Percentiles rank a stretch among this genome's conserved stretches.
Evolutionary conservation across 2,113 vertebrate genomes (phyloP).

Genomic region (Cebus imitator): DNA sequence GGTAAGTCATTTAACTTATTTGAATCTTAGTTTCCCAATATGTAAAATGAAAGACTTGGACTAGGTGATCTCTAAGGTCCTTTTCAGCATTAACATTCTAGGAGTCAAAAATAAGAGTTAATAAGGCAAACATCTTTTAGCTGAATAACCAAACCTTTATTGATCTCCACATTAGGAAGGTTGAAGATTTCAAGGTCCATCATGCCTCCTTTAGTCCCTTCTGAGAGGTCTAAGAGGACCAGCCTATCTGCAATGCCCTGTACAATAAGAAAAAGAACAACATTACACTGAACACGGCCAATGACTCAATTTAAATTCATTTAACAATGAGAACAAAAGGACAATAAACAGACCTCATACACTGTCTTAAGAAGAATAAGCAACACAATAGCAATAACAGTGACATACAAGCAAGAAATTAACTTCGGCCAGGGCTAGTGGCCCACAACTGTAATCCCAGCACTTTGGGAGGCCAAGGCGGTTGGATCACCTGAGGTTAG

Average conservation of each 20-base stretch:
- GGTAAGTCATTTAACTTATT: not conserved
- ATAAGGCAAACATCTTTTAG: constrained; percentile 22
- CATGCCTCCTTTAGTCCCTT: constrained; percentile 91
- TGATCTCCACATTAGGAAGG: constrained; percentile 92
- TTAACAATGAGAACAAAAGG: not conserved
- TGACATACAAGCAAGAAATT: not conserved
- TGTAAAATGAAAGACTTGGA: constrained; percentile 25
- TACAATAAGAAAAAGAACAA: constrained; percentile 11
- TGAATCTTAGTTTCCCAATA: constrained; percentile 37
- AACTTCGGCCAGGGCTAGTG: no score
- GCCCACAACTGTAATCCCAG: no score
- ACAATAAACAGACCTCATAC: not conserved
- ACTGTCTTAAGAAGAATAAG: not conserved
- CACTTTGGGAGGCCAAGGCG: no score
- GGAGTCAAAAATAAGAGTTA: not conserved
- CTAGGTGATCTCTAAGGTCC: not conserved
- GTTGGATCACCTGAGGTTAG: no score
- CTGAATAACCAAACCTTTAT: constrained; percentile 87
- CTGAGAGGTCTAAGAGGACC: constrained; percentile 92
- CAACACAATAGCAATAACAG: not conserved
- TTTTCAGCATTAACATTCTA: constrained; percentile 32
- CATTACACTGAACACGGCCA: not conserved
- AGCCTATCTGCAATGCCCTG: constrained; percentile 92
- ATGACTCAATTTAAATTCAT: not conserved
- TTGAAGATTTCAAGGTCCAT: constrained; percentile 95